phyloP scores from a whole-genome alignment of 2,888 invertebrate genomes.

The Pristionchus maxplancki region DNA sequence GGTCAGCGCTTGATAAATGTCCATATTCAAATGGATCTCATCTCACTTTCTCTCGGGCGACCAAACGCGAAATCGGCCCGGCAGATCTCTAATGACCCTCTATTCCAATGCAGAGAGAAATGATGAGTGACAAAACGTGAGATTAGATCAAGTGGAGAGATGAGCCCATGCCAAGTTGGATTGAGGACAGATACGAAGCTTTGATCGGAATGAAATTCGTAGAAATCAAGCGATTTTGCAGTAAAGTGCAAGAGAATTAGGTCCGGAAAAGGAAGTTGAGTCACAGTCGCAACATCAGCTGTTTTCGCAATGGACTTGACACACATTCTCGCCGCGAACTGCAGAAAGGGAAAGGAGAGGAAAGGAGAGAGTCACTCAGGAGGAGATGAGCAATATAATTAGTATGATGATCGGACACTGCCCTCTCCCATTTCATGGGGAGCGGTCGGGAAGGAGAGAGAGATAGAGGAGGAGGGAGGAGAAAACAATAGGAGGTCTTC shows the following conservation, averaged over 20 bases:
- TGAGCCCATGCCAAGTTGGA: not conserved
- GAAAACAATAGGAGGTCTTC: conserved; percentile 27
- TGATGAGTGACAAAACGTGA: conserved; percentile 29
- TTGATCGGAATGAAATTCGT: not conserved
- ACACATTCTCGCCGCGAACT: not conserved
- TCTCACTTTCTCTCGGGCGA: not conserved
- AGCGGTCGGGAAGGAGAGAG: conserved; percentile 25
- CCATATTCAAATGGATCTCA: conserved; percentile 46
- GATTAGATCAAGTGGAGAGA: not conserved
- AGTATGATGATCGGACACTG: conserved; percentile 11
- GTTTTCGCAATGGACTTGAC: conserved; percentile 40
- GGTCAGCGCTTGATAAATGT: not conserved
- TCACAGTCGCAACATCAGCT: conserved; percentile 15
- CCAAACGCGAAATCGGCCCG: conserved; percentile 7
- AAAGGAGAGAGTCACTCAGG: conserved; percentile 41
- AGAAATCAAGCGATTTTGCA: no score
- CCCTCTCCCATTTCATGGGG: not conserved
- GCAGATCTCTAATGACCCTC: conserved; percentile 37
- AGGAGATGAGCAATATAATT: conserved; percentile 44
- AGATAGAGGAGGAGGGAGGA: not conserved
- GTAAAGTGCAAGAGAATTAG: not conserved
- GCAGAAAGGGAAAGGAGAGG: conserved; percentile 6
- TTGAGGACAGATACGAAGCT: no score
- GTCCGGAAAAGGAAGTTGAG: not conserved
- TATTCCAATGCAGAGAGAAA: not conserved